phyloP scores from a whole-genome alignment of 2,888 invertebrate species.

The Crematogaster levior region DNA sequence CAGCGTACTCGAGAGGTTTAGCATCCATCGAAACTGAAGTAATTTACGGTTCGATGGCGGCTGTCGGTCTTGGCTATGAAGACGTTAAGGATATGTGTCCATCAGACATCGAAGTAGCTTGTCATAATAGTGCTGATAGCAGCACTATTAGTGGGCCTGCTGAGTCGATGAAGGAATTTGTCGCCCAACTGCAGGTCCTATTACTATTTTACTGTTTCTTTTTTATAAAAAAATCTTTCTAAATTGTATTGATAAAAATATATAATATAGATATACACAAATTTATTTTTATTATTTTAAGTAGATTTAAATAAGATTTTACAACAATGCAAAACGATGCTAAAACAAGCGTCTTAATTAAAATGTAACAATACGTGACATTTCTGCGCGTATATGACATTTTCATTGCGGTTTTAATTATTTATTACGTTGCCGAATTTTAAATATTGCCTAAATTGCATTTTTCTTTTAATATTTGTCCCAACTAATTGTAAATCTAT shows the following conservation, averaged over 20 bases:
- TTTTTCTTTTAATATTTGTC: neutral
- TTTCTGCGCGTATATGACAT: neutral
- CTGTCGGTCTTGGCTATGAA: conserved; percentile 90
- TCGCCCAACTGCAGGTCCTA: conserved; percentile 87
- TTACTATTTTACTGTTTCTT: conserved; percentile 42
- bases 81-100: conserved; percentile 90
- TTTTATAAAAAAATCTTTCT: neutral
- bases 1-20: conserved; percentile 80
- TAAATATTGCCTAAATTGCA: neutral
- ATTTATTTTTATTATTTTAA: neutral
- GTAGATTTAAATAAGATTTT: neutral
- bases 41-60: conserved; percentile 95
- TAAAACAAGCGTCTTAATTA: neutral
- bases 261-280: neutral
- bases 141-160: conserved; percentile 96
- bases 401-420: neutral
- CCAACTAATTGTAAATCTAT: neutral
- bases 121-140: conserved; percentile 94
- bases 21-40: conserved; percentile 79
- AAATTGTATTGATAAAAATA: neutral
- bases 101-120: conserved; percentile 93
- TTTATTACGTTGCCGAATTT: neutral
- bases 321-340: neutral
- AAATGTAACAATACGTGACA: neutral
- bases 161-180: conserved; percentile 89